Evolutionary conservation across 2,797 vertebrate genomes (phyloP).

Genomic region (Myotis planiceps): DNA sequence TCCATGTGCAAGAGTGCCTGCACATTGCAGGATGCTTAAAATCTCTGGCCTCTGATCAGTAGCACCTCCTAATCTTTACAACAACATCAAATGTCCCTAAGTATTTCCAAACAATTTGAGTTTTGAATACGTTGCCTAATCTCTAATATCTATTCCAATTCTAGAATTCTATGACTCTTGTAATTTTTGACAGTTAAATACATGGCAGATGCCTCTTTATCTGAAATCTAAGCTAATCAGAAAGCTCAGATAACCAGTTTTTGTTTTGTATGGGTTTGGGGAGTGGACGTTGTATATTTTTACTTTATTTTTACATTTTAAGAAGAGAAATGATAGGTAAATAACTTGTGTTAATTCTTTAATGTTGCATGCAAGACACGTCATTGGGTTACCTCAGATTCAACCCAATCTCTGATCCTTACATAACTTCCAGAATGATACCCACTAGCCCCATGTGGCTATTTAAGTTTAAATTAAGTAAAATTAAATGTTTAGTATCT

Average conservation of each 20-base stretch:
- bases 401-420: not conserved
- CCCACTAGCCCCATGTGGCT: not conserved
- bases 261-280: not conserved
- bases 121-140: not conserved
- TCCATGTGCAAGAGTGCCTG: not conserved
- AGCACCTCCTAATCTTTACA: not conserved
- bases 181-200: not conserved
- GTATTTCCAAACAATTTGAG: not conserved
- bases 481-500: not conserved
- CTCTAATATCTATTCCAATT: not conserved
- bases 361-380: not conserved
- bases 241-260: not conserved
- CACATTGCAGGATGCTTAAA: not conserved
- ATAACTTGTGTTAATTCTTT: not conserved
- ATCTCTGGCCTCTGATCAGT: not conserved
- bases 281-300: not conserved
- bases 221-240: not conserved
- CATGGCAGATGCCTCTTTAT: not conserved
- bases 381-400: not conserved
- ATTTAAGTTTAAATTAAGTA: not conserved
- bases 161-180: not conserved
- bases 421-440: not conserved
- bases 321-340: not conserved
- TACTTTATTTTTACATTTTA: conserved; percentile 14
- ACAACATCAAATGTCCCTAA: not conserved